These are phyloP conservation scores for Orientallactaga sibirica DNA, from an alignment of 2,797 vertebrate genomes.

Conservation along the genomic window DNA sequence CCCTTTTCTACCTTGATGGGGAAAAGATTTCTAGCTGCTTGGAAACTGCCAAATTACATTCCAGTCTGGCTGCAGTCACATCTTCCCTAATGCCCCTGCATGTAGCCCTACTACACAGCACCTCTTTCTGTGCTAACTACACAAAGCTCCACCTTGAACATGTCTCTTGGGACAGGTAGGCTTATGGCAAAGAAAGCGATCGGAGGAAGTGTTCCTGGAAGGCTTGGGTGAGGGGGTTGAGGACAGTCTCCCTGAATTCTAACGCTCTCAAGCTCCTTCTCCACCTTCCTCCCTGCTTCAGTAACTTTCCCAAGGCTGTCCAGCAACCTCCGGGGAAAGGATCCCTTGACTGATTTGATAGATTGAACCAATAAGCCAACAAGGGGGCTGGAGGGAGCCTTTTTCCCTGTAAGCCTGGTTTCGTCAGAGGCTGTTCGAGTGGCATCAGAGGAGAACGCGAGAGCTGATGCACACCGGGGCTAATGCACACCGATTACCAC, in stretches of 20 bases:
- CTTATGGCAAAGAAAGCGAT: neutral
- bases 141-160: neutral
- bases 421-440: neutral
- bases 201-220: neutral
- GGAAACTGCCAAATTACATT: neutral
- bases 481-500: neutral
- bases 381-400: neutral
- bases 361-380: slow-evolving; percentile 3
- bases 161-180: neutral
- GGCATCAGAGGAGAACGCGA: neutral
- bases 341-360: slow-evolving; percentile 27
- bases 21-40: neutral
- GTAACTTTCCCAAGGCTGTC: neutral
- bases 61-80: neutral
- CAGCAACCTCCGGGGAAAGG: neutral
- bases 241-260: neutral
- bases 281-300: neutral
- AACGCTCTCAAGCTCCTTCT: neutral
- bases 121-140: neutral
- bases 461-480: neutral
- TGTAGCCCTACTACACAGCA: neutral
- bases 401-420: neutral
- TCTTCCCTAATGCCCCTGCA: neutral
- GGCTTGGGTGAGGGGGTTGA: neutral
- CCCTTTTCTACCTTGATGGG: neutral